Base-by-base conservation (phyloP, 92 coral and sea anemone genomes). In the Phenganax marumi region DNA sequence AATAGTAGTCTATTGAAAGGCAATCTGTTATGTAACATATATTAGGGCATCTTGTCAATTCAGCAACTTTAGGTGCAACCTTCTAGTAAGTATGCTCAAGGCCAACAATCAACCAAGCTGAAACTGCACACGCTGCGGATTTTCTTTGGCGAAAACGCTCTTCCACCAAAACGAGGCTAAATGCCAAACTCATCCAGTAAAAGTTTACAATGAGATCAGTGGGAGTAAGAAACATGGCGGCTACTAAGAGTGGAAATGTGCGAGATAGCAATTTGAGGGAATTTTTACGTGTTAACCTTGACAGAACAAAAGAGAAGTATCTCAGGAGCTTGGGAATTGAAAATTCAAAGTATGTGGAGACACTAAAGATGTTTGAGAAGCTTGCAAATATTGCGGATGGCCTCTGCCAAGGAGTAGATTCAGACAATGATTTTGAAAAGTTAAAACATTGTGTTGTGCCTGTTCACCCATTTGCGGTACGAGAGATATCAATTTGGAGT, bases 271-370 rank as follows among this genome's bases (percentile, higher is more conserved):
- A 68, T 14, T 66, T 66, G n/a, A 24, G 47, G 8, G 50, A 24
- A 43, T 66, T 66, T 66, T 10, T 68, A 47, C 14, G 18, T 3
- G 0, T 26, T 13, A 68, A 26, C 43, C 73, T 68, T 14, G 73
- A 23, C 52, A 26, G 26, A 26, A 26, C 73, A 47, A 68, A 68
- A 22, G 47, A 26, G 21, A 14, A 26, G 26, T 68, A 68, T 18
- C 73, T 66, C n/a, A 66, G 72, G 12, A 10, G 50, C 46, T 66
- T 66, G 19, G 72, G 72, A 66, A 66, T 66, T 66, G 72, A 22
- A 24, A 66, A 21, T 21, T 43, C 72, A 66, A 66, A 66, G 14
- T 63, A 22, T 21, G 22, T 66, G 24, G 25, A 68, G 25, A 25
- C 70, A 10, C 12, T 22, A 63, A 11, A 25, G 26, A 13, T 66